Evolutionary conservation across 1,140 invertebrate genomes (phyloP).

Genomic region (Goniozus legneri): DNA sequence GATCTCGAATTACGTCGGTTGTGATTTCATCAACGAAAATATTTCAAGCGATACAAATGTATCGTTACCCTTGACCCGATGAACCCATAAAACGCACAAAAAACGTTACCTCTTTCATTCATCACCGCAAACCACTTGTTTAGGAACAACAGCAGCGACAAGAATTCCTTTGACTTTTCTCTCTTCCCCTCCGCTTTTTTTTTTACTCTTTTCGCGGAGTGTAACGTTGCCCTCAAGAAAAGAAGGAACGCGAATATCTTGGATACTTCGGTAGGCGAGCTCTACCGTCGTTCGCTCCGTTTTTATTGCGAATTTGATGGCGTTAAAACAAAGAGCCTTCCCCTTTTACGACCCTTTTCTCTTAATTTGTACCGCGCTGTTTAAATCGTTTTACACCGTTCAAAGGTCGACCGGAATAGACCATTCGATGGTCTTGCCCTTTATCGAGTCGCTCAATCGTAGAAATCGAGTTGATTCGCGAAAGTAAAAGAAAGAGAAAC

Average conservation of each 20-base stretch:
- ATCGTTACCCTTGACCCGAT: conserved; percentile 37
- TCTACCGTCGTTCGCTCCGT: not conserved
- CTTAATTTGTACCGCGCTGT: not conserved
- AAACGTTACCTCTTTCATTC: conserved; percentile 22
- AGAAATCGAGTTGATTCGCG: not conserved
- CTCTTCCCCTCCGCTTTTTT: not conserved
- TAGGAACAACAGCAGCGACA: conserved; percentile 9
- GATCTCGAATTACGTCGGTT: too few species aligned
- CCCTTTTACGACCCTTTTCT: not conserved
- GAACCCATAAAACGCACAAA: conserved; percentile 48
- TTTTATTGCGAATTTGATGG: not conserved
- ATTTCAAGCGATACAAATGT: too few species aligned
- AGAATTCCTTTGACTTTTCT: conserved; percentile 1
- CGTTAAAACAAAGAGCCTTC: not conserved
- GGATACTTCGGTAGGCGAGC: not conserved
- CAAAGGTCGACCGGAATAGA: too few species aligned
- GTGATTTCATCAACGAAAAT: too few species aligned
- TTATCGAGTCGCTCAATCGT: too few species aligned
- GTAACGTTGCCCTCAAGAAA: conserved; percentile 5
- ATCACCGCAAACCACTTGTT: conserved; percentile 25
- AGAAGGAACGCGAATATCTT: too few species aligned
- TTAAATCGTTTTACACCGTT: too few species aligned
- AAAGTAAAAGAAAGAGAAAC: too few species aligned
- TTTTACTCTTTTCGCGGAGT: not conserved
- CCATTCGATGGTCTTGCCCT: too few species aligned